A percentile compares a stretch with the other conserved stretches of the same genome.
Conservation (phyloP, 2,888 invertebrate genomes). For the Drosophila fungiperda region DNA sequence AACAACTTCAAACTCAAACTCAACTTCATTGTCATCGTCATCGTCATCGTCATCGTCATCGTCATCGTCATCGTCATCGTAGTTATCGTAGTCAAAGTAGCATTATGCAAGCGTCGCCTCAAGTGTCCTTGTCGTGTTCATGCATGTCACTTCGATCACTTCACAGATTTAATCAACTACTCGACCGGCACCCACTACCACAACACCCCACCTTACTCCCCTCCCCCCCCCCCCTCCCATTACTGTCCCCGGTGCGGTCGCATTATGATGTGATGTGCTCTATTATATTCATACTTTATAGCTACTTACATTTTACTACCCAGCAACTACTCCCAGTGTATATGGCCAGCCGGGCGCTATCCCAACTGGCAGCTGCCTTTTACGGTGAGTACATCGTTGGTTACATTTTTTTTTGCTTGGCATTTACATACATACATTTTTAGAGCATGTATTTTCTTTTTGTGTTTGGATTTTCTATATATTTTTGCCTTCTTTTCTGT, state of each 20-base stretch:
- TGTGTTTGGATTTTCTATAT: constrained; percentile 17
- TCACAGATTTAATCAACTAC: constrained; percentile 69
- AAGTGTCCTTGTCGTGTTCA: constrained; percentile 63
- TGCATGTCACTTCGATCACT: constrained; percentile 71
- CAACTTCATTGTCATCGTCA: constrained; percentile 30
- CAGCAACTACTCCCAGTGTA: constrained; percentile 18
- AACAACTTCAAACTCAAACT: constrained; percentile 33
- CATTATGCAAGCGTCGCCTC: constrained; percentile 60
- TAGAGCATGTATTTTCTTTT: constrained; percentile 10
- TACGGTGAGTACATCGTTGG: constrained; percentile 17
- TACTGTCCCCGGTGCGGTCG: constrained; percentile 55
- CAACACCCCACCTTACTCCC: not conserved
- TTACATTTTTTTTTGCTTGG: constrained; percentile 8
- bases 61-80: constrained; percentile 33
- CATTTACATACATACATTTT: constrained; percentile 14
- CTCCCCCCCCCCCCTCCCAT: constrained; percentile 4
- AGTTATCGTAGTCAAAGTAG: constrained; percentile 32
- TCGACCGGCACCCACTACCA: constrained; percentile 3
- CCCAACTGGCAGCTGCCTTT: constrained; percentile 36
- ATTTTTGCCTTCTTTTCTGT: constrained; percentile 33
- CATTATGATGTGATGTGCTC: constrained; percentile 71
- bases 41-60: constrained; percentile 27
- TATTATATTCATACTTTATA: constrained; percentile 76
- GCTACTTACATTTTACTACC: constrained; percentile 71
- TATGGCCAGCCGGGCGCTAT: constrained; percentile 16